Conservation (phyloP, 2,113 vertebrate genomes). For the Nothobranchius kuhntae region DNA sequence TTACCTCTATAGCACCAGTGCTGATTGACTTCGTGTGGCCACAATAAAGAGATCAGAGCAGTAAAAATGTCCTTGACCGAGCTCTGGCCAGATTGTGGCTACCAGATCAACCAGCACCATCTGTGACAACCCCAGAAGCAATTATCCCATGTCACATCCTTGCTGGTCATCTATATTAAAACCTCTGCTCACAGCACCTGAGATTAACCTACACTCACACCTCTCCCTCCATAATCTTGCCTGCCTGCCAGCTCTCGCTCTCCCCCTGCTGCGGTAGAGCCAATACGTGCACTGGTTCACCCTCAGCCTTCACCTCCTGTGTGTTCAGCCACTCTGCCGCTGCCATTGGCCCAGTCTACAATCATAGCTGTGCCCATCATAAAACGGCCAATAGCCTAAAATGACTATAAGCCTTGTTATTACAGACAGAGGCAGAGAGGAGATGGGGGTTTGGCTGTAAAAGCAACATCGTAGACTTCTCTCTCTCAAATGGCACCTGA, state of each 20-base stretch:
- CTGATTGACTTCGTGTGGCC: conserved; percentile 51
- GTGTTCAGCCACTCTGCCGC: conserved; percentile 42
- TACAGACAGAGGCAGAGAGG: conserved; percentile 46
- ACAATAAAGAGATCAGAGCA: conserved; percentile 62
- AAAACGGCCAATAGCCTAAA: conserved; percentile 67
- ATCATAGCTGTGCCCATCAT: conserved; percentile 65
- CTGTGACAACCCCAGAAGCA: conserved; percentile 75
- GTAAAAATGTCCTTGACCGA: conserved; percentile 71
- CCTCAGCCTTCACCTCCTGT: conserved; percentile 56
- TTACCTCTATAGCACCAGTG: conserved; percentile 17
- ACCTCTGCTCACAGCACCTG: conserved; percentile 71
- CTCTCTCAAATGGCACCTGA: conserved; percentile 65
- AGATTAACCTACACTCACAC: conserved; percentile 62
- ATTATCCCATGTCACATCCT: conserved; percentile 75
- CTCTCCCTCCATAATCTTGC: conserved; percentile 54
- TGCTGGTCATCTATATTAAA: conserved; percentile 71
- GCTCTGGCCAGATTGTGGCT: conserved; percentile 54
- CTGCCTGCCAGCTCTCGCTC: conserved; percentile 25
- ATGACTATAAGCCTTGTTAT: conserved; percentile 67
- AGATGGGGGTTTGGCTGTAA: conserved; percentile 56
- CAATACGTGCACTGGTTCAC: conserved; percentile 45
- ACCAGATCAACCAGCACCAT: conserved; percentile 76
- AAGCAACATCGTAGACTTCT: conserved; percentile 57
- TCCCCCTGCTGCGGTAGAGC: conserved; percentile 2
- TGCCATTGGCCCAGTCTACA: conserved; percentile 36